phyloP scores from a whole-genome alignment of 2,888 invertebrate species.

The Eumacrocentrus americanus region DNA sequence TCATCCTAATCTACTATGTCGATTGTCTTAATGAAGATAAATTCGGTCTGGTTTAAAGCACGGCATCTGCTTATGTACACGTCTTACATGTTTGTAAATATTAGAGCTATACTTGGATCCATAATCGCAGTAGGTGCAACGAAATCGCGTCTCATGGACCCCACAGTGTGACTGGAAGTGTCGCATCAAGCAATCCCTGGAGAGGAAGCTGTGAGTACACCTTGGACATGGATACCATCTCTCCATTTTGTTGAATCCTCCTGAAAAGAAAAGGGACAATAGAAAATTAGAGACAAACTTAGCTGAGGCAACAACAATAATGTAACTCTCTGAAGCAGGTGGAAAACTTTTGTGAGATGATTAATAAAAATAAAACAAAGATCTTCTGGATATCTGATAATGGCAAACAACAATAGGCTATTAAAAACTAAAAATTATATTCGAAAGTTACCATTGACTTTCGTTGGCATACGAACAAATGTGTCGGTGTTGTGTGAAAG shows the following conservation, averaged over 20 bases:
- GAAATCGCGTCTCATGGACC: conserved; percentile 44
- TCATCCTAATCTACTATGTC: neutral
- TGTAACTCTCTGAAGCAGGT: neutral
- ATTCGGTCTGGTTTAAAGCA: conserved; percentile 44
- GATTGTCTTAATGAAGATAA: conserved; percentile 29
- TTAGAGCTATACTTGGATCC: conserved; percentile 48
- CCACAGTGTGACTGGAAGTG: conserved; percentile 55
- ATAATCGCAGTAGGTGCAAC: conserved; percentile 49
- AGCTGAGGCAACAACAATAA: neutral
- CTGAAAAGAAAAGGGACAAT: conserved; percentile 43
- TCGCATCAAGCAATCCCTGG: conserved; percentile 46
- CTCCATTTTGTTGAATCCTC: conserved; percentile 35
- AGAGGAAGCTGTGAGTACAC: conserved; percentile 42
- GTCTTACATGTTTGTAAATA: conserved; percentile 45
- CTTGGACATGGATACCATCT: conserved; percentile 44
- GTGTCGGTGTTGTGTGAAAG: neutral
- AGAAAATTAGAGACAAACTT: conserved; percentile 5
- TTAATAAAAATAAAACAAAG: no score
- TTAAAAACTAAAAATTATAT: neutral
- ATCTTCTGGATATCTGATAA: no score
- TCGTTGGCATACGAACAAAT: neutral
- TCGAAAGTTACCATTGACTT: neutral
- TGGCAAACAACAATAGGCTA: neutral
- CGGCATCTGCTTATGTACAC: conserved; percentile 48
- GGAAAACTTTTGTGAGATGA: neutral